Evolutionary conservation across 35 echinoderm and acorn worm genomes (phyloP), one percentile per base, ranked within the genome.

Genomic region (Lytechinus pictus): DNA sequence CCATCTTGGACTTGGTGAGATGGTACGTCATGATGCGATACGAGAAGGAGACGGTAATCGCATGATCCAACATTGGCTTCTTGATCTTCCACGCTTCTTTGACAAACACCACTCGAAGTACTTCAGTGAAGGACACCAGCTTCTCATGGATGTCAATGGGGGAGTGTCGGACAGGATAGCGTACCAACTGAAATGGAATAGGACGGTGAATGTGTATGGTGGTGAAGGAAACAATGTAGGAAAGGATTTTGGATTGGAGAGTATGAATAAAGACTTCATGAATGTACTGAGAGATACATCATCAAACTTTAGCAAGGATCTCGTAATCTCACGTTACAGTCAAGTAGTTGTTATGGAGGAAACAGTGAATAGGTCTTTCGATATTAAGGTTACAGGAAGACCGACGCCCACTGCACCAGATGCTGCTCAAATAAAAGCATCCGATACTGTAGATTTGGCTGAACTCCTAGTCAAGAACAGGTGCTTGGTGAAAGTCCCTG

Each of bases 41-140:
- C 28, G 28, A 89, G 87, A 89, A 19, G 87, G 87, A 28, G 87
- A 89, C 24, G 87, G 87, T 4, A 89, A 89, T 33, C 87, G 87
- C 87, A 89, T 89, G 87, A 89, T 89, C n/a, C 87, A n/a, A 33
- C 87, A 89, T 10, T 89, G 87, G 87, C 87, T 9, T 89, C 27
- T 52, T 9, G 87, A 89, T 89, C n/a, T 89, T 9, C 24, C 24
- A 27, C 87, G 33, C n/a, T 89, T 89, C 27, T 89, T 44, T 9
- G 27, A 29, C 21, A 89, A 89, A 89, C 87, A 89, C 19, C 87
- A 89, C 87, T 89, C 27, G 28, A 89, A 89, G 51, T 89, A 89
- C 24, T 29, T 89, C 5, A 89, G 29, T 6, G 87, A 89, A 33
- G 87, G 87, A 12, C 52, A 89, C 27, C 3, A 89, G 29, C 87